Conservation (phyloP, 2,888 invertebrate species). For the Habrosyne pyritoides region DNA sequence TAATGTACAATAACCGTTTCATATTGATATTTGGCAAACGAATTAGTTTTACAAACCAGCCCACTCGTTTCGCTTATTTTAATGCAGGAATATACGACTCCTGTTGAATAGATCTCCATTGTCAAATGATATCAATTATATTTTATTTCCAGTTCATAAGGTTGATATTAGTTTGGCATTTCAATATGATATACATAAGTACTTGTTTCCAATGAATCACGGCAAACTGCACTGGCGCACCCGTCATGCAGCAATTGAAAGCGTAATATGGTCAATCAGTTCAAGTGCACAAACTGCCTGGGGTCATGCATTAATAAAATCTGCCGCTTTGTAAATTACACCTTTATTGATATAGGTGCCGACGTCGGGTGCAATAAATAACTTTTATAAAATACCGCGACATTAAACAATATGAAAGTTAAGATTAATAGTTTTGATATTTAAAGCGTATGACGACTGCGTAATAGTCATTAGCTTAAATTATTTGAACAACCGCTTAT, state of each 20-base stretch:
- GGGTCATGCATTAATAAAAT: slow-evolving; percentile 55
- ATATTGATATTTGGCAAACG: not conserved
- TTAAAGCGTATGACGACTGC: not conserved
- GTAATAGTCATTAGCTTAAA: not conserved
- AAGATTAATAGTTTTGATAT: slow-evolving; percentile 9
- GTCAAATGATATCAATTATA: not conserved
- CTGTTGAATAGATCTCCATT: not conserved
- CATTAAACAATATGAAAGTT: not conserved
- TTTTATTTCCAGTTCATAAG: slow-evolving; percentile 6
- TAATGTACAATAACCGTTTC: not conserved
- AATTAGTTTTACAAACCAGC: not conserved
- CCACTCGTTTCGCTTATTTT: not conserved
- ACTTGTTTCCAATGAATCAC: slow-evolving; percentile 43
- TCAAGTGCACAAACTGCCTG: slow-evolving; percentile 64
- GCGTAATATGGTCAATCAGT: slow-evolving; percentile 72
- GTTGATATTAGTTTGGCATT: slow-evolving; percentile 2
- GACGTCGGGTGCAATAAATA: not conserved
- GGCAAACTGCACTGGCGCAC: slow-evolving; percentile 29
- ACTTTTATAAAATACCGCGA: not conserved
- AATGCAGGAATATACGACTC: too few relatives aligned
- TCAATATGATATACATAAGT: not conserved
- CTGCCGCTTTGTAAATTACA: slow-evolving; percentile 21
- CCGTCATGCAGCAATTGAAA: slow-evolving; percentile 50
- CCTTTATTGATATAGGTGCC: not conserved
- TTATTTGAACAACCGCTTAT: not conserved